A percentile compares a stretch with the other conserved stretches of the same genome.
Conservation (phyloP, 1,140 invertebrate species). For the Aphaenogaster floridana region DNA sequence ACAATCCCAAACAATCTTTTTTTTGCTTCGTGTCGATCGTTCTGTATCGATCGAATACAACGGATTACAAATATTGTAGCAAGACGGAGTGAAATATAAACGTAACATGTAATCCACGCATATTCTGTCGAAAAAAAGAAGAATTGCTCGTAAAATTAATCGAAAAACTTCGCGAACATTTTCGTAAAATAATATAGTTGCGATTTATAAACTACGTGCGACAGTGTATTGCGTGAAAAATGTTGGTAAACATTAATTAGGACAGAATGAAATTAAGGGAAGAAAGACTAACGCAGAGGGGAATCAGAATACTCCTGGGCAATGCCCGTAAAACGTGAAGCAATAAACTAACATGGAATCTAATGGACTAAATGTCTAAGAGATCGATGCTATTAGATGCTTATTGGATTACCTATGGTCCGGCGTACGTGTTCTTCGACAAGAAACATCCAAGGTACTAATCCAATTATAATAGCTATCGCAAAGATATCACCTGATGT, state of each 20-base stretch:
- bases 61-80: background rate
- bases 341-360: slow-evolving; percentile 85
- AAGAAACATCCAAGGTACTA: slow-evolving; percentile 48
- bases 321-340: slow-evolving; percentile 82
- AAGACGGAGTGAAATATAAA: background rate
- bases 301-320: slow-evolving; percentile 76
- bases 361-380: slow-evolving; percentile 83
- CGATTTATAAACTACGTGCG: background rate
- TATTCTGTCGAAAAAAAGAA: background rate
- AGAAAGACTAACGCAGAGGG: slow-evolving; percentile 68
- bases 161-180: background rate
- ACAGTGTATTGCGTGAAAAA: slow-evolving; percentile 38
- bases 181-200: slow-evolving; percentile 2
- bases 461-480: slow-evolving; percentile 46
- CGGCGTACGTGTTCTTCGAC: slow-evolving; percentile 57
- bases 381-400: slow-evolving; percentile 79
- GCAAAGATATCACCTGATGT: slow-evolving; percentile 44
- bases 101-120: background rate
- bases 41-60: background rate
- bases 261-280: slow-evolving; percentile 74
- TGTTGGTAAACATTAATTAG: slow-evolving; percentile 67
- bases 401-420: slow-evolving; percentile 79
- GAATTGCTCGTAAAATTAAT: slow-evolving; percentile 2
- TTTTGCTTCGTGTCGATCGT: background rate
- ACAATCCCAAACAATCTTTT: background rate